Conservation (phyloP, 2,113 vertebrate genomes). For the Larimichthys crocea region DNA sequence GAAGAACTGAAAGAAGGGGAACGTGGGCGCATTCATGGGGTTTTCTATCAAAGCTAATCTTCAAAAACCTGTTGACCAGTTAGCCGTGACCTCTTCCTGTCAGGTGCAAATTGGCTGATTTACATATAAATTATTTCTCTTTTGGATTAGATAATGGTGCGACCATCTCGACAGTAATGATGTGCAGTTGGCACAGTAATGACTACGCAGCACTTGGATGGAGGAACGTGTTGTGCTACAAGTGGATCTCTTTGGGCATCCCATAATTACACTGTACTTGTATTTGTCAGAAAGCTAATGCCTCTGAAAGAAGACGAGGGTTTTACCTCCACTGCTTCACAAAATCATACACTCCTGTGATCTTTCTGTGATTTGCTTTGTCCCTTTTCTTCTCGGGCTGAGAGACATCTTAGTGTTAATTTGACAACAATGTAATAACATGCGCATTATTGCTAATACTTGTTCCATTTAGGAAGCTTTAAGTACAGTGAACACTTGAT, state of each 20-base stretch:
- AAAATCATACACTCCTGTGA: too few relatives aligned
- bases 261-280: not conserved
- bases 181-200: not conserved
- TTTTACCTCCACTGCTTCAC: too few relatives aligned
- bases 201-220: not conserved
- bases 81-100: constrained; percentile 19
- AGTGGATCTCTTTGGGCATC: not conserved
- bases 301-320: not conserved
- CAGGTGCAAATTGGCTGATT: constrained; percentile 45
- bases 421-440: too few relatives aligned
- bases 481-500: not conserved
- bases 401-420: too few relatives aligned
- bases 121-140: constrained; percentile 41
- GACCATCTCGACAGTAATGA: not conserved
- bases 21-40: too few relatives aligned
- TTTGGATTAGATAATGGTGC: constrained; percentile 18
- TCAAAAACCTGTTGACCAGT: constrained; percentile 23
- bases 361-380: too few relatives aligned
- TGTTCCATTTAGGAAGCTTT: not conserved
- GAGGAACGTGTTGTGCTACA: not conserved
- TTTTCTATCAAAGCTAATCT: constrained; percentile 32
- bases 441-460: not conserved
- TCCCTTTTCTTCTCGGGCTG: too few relatives aligned
- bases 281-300: not conserved
- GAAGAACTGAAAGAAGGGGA: not conserved